Base-by-base conservation (phyloP, 2,888 invertebrate species). In the Hirtodrosophila trivittata region DNA sequence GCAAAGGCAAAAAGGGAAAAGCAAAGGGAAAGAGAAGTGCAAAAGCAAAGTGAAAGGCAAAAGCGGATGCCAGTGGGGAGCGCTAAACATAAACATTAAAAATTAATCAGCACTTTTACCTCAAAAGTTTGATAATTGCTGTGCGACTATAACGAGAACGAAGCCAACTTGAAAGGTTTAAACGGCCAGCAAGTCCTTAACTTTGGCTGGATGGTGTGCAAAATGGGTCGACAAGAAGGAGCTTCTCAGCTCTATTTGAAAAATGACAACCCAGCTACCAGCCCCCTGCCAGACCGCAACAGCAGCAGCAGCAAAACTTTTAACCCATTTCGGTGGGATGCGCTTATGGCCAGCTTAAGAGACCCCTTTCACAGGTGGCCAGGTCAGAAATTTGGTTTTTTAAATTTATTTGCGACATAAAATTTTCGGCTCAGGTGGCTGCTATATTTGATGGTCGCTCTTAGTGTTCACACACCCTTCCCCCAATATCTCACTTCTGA, bases 51-150 rank as follows among this genome's bases (percentile, higher is more conserved):
- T 2, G 18, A 21, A 21, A 16, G 10, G 14, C 32, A 39, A 21
- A 14, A 26, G 26, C 41, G 41, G 33, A 8, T 10, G 47, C 38
- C 41, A 21, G 21, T 42, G 39, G 35, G 32, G 37, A 26, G 26
- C 38, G 64, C 51, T 67, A 75, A 75, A 77, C 76, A 84, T 84
- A 86, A 83, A 77, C 74, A 87, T 86, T 86, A 86, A 87, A 87
- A 77, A 87, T 86, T 86, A 86, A 86, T 87, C 87, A 87, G 81
- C 87, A 84, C 86, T 84, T 86, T 72, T 75, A 63, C 56, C 68
- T 69, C 66, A 50, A 76, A 80, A 83, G 66, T 81, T 86, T 83
- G 76, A 81, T 84, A 77, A 84, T 84, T 82, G 84, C 72, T 39
- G 57, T 32, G 51, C 55, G 38, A 54, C 45, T 18, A 32, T 46